Evolutionary conservation across 64 coral and sea anemone genomes (phyloP).

Genomic region (Exaiptasia diaphana): DNA sequence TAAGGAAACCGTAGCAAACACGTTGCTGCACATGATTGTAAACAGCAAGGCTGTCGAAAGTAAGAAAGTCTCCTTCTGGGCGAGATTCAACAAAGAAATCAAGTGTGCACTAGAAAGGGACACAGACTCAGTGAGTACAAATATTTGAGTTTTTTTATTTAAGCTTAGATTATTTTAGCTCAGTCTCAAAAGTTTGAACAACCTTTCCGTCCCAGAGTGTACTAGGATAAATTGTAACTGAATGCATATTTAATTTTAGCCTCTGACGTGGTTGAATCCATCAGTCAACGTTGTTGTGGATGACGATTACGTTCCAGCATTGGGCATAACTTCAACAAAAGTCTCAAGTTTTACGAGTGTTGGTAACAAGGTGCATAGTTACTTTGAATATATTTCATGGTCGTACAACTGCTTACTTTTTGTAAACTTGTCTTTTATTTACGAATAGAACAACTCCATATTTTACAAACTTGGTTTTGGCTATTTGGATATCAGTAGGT

Average conservation of each 20-base stretch:
- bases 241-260: not conserved
- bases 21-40: too few relatives aligned
- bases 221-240: not conserved
- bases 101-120: too few relatives aligned
- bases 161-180: too few relatives aligned
- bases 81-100: not conserved
- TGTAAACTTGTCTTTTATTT: too few relatives aligned
- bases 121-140: too few relatives aligned
- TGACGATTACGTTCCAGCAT: not conserved
- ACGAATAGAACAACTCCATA: too few relatives aligned
- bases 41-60: too few relatives aligned
- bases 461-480: too few relatives aligned
- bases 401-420: too few relatives aligned
- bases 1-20: too few relatives aligned
- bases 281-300: not conserved
- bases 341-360: not conserved
- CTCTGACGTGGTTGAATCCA: not conserved
- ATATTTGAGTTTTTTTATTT: too few relatives aligned
- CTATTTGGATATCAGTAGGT: too few relatives aligned
- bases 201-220: not conserved
- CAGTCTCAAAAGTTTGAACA: not conserved
- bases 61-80: not conserved
- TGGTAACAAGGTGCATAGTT: not conserved
- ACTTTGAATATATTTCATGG: not conserved
- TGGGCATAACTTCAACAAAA: not conserved